phyloP scores from a whole-genome alignment of 2,888 invertebrate species.

The Horisme vitalbata region DNA sequence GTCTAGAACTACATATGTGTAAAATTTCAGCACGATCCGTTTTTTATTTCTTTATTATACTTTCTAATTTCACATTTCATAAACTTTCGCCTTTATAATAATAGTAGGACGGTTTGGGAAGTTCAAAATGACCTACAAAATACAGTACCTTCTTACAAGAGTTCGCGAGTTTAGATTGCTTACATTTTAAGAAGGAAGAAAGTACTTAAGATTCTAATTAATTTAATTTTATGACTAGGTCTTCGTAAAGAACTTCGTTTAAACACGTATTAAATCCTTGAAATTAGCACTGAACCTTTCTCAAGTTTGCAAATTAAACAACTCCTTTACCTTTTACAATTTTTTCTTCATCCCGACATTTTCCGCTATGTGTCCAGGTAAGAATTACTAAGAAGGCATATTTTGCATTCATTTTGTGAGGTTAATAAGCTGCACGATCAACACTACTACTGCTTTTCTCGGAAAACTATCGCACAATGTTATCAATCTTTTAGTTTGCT shows the following conservation, averaged over 20 bases:
- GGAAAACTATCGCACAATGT: slow-evolving; percentile 40
- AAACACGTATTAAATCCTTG: slow-evolving; percentile 2
- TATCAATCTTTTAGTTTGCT: slow-evolving; percentile 34
- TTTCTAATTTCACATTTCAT: too few species aligned
- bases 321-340: slow-evolving; percentile 77
- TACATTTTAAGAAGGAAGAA: not conserved
- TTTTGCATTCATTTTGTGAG: slow-evolving; percentile 35
- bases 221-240: not conserved
- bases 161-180: not conserved
- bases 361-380: slow-evolving; percentile 37
- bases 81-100: too few species aligned
- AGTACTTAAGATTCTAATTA: not conserved
- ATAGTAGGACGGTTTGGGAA: too few species aligned
- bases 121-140: too few species aligned
- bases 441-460: slow-evolving; percentile 29
- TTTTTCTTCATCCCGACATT: slow-evolving; percentile 71
- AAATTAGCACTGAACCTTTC: slow-evolving; percentile 3
- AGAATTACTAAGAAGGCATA: slow-evolving; percentile 37
- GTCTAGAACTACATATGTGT: too few species aligned
- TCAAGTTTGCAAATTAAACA: slow-evolving; percentile 14
- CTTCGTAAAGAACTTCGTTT: not conserved
- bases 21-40: too few species aligned
- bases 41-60: too few species aligned
- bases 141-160: too few species aligned
- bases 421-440: slow-evolving; percentile 42